Conservation (phyloP, 1,140 invertebrate genomes). For the Ylistrum balloti region DNA sequence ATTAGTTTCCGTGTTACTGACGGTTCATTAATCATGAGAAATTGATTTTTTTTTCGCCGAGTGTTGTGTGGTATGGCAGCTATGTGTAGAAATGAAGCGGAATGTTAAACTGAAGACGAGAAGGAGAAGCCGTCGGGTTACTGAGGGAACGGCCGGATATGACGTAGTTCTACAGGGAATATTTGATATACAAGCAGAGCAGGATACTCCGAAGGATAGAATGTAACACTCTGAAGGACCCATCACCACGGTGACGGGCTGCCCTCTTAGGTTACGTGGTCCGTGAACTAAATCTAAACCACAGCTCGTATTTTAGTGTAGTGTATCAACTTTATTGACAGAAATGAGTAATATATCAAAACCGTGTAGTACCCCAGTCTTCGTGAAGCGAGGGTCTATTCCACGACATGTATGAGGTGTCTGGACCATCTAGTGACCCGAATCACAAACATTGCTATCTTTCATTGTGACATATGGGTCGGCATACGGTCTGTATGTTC, state of each 20-base stretch:
- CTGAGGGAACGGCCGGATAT: constrained; percentile 12
- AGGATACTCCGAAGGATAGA: neutral
- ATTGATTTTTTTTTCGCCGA: constrained; percentile 62
- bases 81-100: neutral
- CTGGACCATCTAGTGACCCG: neutral
- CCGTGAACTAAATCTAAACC: neutral
- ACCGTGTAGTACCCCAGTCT: neutral
- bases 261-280: neutral
- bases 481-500: neutral
- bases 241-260: neutral
- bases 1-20: constrained; percentile 65
- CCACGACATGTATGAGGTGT: constrained; percentile 11
- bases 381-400: neutral
- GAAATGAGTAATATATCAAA: constrained; percentile 36
- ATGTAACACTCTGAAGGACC: neutral
- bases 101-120: constrained; percentile 23
- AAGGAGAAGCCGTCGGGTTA: neutral
- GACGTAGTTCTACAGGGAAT: neutral
- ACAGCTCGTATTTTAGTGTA: constrained; percentile 21
- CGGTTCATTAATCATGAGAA: constrained; percentile 63
- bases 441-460: neutral
- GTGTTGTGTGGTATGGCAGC: constrained; percentile 22
- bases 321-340: constrained; percentile 35
- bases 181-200: neutral
- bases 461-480: neutral